phyloP scores from a whole-genome alignment of 2,888 invertebrate genomes.

The Dromius quadrimaculatus region DNA sequence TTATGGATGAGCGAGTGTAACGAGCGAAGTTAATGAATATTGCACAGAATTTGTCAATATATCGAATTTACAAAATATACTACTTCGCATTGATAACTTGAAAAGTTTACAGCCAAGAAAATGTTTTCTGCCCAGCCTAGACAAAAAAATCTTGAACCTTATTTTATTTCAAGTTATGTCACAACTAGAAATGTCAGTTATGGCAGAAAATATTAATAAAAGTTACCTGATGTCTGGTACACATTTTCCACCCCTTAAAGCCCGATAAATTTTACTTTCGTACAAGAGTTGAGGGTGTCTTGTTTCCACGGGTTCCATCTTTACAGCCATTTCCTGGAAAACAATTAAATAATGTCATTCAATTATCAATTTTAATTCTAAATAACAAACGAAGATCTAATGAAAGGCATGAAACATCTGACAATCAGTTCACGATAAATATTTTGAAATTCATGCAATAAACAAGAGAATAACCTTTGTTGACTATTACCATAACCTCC shows the following conservation, averaged over 20 bases:
- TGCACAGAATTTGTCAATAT: too few relatives aligned
- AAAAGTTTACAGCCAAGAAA: too few relatives aligned
- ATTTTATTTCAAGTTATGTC: too few relatives aligned
- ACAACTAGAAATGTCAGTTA: too few relatives aligned
- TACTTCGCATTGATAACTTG: too few relatives aligned
- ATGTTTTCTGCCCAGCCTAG: too few relatives aligned
- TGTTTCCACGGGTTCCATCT: constrained; percentile 92
- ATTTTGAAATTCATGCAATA: neutral
- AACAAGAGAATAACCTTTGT: neutral
- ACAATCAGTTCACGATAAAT: neutral
- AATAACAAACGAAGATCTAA: neutral
- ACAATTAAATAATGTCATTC: neutral
- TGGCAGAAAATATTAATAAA: neutral
- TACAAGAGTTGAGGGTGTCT: constrained; percentile 96
- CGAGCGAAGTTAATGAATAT: too few relatives aligned
- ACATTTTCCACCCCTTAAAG: constrained; percentile 91
- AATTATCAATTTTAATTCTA: too few relatives aligned
- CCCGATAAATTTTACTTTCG: constrained; percentile 95
- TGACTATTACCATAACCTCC: neutral
- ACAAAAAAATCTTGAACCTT: too few relatives aligned
- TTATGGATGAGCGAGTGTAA: too few relatives aligned
- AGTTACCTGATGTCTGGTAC: constrained; percentile 88
- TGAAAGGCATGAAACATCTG: too few relatives aligned
- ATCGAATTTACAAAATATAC: too few relatives aligned
- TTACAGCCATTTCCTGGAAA: constrained; percentile 92